Base-by-base conservation (phyloP, 2,888 invertebrate species). In the Lissocephala sabroskyi region DNA sequence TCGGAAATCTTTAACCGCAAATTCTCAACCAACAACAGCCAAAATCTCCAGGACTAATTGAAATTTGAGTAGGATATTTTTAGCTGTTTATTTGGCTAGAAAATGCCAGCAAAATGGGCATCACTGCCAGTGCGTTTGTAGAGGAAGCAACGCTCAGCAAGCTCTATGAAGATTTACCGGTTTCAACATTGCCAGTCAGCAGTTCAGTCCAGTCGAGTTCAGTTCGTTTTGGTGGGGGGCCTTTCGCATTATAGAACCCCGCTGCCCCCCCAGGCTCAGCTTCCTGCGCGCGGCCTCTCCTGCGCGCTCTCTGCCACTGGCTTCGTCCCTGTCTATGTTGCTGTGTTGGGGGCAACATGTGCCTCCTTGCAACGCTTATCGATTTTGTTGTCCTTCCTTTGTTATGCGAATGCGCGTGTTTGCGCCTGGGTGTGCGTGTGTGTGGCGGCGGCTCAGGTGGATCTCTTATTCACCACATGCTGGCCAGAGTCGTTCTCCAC, bases 121-220 rank as follows among this genome's bases (percentile, higher is more conserved):
- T n/a, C n/a, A n/a, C n/a, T n/a, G n/a, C n/a, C n/a, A n/a, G 9
- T 13, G 33, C 5, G 10, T 33, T 3, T 13, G 9, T 14, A 39
- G 10, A 33, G 13, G 16, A 19, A 39, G 45, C 52, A 46, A 66
- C 62, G 57, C 64, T 66, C 60, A 58, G 58, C 59, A 43, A 65
- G 48, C 67, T 67, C 74, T 64, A 77, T 64, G 71, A 74, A 77
- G 74, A 76, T 74, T 74, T 77, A 74, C 77, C 74, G 77, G 74
- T 74, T 70, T 74, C 67, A 77, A 67, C 71, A 60, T 66, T 74
- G 74, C 74, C 70, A 74, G 70, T 70, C 74, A 74, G 68, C 68
- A 70, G 76, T 73, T 65, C 57, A 29, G 49, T 23, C 32, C 45
- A 47, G 17, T 11, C 39, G 4, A 23, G 23, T 23, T 3, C 7